These are phyloP conservation scores for Pardosa pseudoannulata DNA, from an alignment of 2,888 invertebrate genomes.

Conservation along the genomic window DNA sequence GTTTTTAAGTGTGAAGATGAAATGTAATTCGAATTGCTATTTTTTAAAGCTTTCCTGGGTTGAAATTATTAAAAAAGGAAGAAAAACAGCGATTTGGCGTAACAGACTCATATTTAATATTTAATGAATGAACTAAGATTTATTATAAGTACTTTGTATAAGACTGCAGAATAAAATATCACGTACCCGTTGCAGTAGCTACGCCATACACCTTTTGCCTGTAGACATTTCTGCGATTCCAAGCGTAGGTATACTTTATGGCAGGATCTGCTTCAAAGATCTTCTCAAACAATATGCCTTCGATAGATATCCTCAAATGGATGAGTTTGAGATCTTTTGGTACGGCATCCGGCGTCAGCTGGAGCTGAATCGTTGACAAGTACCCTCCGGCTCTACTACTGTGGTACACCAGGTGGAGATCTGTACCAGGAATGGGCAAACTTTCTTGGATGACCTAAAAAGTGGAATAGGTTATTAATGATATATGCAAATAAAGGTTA, in stretches of 20 bases:
- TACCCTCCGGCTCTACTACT: conserved; percentile 96
- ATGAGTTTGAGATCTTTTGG: conserved; percentile 90
- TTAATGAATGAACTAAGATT: too few species aligned
- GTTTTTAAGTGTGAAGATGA: too few species aligned
- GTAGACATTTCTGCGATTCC: conserved; percentile 98
- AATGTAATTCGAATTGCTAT: too few species aligned
- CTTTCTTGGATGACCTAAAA: conserved; percentile 94
- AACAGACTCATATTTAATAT: too few species aligned
- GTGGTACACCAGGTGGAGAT: conserved; percentile 94
- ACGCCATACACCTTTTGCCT: conserved; percentile 78
- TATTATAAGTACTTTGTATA: too few species aligned
- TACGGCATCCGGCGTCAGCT: conserved; percentile 87
- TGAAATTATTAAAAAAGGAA: too few species aligned
- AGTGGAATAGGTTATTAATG: neutral
- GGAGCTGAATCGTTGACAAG: conserved; percentile 93
- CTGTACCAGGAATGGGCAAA: conserved; percentile 94
- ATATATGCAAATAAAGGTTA: too few species aligned
- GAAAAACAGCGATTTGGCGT: too few species aligned
- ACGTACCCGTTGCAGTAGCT: conserved; percentile 79
- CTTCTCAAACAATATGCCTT: conserved; percentile 93
- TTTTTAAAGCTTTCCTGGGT: too few species aligned
- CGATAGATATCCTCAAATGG: conserved; percentile 88
- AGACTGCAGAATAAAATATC: too few species aligned
- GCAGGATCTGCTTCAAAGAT: conserved; percentile 97
- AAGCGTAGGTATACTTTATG: conserved; percentile 95